Evolutionary conservation across 1,140 invertebrate genomes (phyloP).

Genomic region (Epicauta chinensis): DNA sequence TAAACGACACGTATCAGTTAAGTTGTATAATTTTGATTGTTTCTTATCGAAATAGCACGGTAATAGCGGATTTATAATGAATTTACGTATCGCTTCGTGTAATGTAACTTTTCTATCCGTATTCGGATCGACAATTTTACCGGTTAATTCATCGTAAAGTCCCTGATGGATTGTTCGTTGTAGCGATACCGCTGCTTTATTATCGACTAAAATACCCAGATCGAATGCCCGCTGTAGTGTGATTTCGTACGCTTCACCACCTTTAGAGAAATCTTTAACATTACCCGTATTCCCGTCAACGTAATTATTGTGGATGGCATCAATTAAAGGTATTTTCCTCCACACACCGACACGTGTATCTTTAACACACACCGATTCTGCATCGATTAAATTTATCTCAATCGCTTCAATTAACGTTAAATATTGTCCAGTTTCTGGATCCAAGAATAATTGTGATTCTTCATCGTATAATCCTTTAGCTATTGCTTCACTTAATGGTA

Average conservation of each 20-base stretch:
- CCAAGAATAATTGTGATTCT: slow-evolving; percentile 67
- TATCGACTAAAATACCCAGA: slow-evolving; percentile 71
- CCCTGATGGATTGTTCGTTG: slow-evolving; percentile 83
- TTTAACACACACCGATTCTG: slow-evolving; percentile 74
- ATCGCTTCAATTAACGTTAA: slow-evolving; percentile 71
- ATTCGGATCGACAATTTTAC: slow-evolving; percentile 74
- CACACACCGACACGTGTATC: slow-evolving; percentile 70
- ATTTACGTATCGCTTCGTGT: slow-evolving; percentile 75
- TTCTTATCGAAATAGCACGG: slow-evolving; percentile 75
- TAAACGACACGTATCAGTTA: slow-evolving; percentile 70
- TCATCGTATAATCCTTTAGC: slow-evolving; percentile 76
- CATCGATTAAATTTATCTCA: slow-evolving; percentile 67
- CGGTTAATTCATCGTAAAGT: slow-evolving; percentile 69
- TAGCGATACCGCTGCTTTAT: slow-evolving; percentile 72
- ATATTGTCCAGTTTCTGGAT: slow-evolving; percentile 68
- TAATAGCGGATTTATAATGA: slow-evolving; percentile 69
- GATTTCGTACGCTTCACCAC: slow-evolving; percentile 59
- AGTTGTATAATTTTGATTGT: slow-evolving; percentile 58
- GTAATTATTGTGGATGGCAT: slow-evolving; percentile 67
- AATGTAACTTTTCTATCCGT: slow-evolving; percentile 71
- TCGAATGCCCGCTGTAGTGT: slow-evolving; percentile 76
- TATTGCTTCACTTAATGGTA: slow-evolving; percentile 78
- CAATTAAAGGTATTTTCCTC: slow-evolving; percentile 66
- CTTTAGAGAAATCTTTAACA: slow-evolving; percentile 59
- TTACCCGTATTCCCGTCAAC: slow-evolving; percentile 67